Conservation (phyloP, 2,113 vertebrate species). For the Xenopus tropicalis region UCB_Xtro_10.0 CM004443.2:117875001-117875500, state of each 20-base stretch:
- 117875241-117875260: conserved; percentile 62
- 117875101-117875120: conserved; percentile 58
- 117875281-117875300: conserved; percentile 54
- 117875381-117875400: too few species aligned
- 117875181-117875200: conserved; percentile 79
- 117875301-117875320: too few species aligned
- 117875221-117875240: conserved; percentile 70
- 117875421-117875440: too few species aligned
- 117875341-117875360: not conserved
- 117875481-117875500: too few species aligned
- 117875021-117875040: too few species aligned
- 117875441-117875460: too few species aligned
- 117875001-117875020: too few species aligned
- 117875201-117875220: conserved; percentile 94
- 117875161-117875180: conserved; percentile 62
- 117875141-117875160: conserved; percentile 76
- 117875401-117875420: too few species aligned
- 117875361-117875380: too few species aligned
- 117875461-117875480: too few species aligned
- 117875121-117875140: conserved; percentile 77
- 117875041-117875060: too few species aligned
- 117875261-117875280: conserved; percentile 62
- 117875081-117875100: conserved; percentile 72
- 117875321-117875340: not conserved
- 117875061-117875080: conserved; percentile 62